Evolutionary conservation across 1,140 invertebrate species (phyloP).

Genomic region (Bombus soroeensis): DNA sequence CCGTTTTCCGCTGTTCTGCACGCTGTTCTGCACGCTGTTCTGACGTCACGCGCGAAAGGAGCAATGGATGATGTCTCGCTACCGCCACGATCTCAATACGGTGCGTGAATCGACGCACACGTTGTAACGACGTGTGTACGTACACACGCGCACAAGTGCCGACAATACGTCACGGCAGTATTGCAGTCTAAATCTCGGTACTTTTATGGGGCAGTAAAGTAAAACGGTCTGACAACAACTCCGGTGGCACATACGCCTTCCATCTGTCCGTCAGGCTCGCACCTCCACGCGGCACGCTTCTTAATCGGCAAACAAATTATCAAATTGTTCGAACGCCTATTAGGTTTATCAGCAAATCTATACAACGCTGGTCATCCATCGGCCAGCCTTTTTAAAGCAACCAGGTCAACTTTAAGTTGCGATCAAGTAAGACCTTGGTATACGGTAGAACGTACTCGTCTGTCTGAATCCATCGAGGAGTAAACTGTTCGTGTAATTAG

Average conservation of each 20-base stretch:
- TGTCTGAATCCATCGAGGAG: neutral
- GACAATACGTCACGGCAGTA: slow-evolving; percentile 79
- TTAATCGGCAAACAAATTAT: slow-evolving; percentile 33
- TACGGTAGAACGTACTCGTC: no score
- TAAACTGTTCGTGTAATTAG: neutral
- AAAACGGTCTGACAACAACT: slow-evolving; percentile 81
- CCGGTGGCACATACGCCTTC: slow-evolving; percentile 66
- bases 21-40: slow-evolving; percentile 34
- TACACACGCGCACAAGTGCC: slow-evolving; percentile 57
- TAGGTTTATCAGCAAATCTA: neutral
- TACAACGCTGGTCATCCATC: neutral
- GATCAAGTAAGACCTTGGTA: accelerated
- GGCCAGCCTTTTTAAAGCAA: neutral
- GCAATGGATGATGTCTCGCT: slow-evolving; percentile 49
- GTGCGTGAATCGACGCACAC: slow-evolving; percentile 20
- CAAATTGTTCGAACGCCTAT: neutral
- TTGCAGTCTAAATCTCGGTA: slow-evolving; percentile 82
- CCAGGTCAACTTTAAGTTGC: neutral
- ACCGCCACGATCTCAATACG: neutral
- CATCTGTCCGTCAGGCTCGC: slow-evolving; percentile 64
- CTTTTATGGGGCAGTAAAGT: slow-evolving; percentile 83
- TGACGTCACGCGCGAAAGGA: slow-evolving; percentile 46
- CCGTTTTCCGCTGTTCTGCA: slow-evolving; percentile 8
- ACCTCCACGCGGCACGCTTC: slow-evolving; percentile 19
- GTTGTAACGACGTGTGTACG: neutral